These are phyloP conservation scores for Acrocephalus kingi DNA, from an alignment of 2,113 vertebrate species.

Conservation along the genomic window DNA sequence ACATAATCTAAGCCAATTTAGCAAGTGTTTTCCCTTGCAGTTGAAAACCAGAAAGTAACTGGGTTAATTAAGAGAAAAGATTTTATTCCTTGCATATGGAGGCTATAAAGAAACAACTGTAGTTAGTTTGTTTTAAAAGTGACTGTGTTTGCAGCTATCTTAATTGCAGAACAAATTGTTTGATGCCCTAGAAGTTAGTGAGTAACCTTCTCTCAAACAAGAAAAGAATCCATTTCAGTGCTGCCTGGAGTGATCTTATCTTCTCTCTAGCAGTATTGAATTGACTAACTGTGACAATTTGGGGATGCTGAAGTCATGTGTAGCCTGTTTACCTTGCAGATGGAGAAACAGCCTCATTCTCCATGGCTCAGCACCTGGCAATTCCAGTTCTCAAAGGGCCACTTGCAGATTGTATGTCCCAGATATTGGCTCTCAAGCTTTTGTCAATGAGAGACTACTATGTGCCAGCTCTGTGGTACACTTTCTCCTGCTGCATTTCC, in stretches of 20 bases:
- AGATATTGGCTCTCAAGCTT: background rate
- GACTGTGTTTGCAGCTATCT: background rate
- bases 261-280: background rate
- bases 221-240: background rate
- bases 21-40: background rate
- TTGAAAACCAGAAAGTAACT: background rate
- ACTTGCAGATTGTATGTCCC: background rate
- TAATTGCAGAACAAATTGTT: background rate
- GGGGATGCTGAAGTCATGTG: background rate
- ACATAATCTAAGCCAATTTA: background rate
- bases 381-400: background rate
- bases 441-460: background rate
- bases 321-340: background rate
- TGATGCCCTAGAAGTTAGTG: background rate
- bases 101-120: background rate
- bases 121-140: background rate
- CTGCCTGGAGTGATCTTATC: background rate
- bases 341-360: background rate
- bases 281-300: background rate
- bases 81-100: background rate
- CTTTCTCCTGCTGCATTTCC: background rate
- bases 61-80: background rate
- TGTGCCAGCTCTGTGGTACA: background rate
- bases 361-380: background rate
- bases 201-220: background rate